Evolutionary conservation across 2,797 vertebrate genomes (phyloP).

Genomic region (Spinus olivaceus): DNA sequence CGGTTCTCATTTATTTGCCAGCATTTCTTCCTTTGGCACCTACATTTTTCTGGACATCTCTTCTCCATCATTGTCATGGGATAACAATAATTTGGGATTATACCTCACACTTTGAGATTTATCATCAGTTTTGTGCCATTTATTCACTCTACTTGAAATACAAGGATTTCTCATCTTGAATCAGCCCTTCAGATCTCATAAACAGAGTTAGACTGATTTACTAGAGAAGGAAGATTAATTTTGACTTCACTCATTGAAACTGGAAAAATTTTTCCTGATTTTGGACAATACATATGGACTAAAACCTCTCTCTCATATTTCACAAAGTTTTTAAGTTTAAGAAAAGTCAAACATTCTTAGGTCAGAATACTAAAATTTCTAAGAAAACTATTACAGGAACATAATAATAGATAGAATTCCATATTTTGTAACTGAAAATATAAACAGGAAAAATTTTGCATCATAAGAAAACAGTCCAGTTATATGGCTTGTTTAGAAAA

Average conservation of each 20-base stretch:
- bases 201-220: neutral
- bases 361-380: neutral
- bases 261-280: neutral
- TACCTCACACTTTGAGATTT: neutral
- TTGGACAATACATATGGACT: neutral
- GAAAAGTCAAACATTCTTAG: neutral
- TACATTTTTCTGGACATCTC: neutral
- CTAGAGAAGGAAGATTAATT: neutral
- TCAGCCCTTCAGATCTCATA: neutral
- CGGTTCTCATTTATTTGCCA: neutral
- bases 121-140: neutral
- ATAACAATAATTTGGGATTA: neutral
- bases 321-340: neutral
- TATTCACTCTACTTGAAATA: neutral
- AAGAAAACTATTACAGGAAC: neutral
- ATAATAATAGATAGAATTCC: neutral
- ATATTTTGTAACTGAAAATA: neutral
- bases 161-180: neutral
- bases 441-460: neutral
- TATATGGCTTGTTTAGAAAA: neutral
- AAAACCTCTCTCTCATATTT: neutral
- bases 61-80: neutral
- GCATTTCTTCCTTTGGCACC: neutral
- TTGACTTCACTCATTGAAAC: neutral
- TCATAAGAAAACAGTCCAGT: neutral